Evolutionary conservation across 2,113 vertebrate species (phyloP).

Genomic region (western clawed frog (Xenopus tropicalis)): DNA sequence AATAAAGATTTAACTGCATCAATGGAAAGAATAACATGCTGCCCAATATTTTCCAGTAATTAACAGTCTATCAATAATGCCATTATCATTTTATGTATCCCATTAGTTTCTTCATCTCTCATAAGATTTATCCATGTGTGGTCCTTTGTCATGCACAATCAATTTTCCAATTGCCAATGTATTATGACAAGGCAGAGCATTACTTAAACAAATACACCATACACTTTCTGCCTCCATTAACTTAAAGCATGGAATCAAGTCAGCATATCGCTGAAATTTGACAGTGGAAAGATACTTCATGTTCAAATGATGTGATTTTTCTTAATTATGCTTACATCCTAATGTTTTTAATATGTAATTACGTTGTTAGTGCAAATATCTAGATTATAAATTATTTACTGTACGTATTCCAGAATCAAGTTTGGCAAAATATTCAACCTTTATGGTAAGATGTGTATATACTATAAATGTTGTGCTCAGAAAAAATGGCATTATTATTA

Average conservation of each 20-base stretch:
- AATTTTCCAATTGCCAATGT: constrained; percentile 3
- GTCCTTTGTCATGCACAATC: constrained; percentile 12
- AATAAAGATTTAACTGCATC: too few species aligned
- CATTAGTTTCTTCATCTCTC: neutral
- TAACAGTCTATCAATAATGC: neutral
- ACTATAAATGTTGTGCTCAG: too few species aligned
- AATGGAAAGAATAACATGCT: too few species aligned
- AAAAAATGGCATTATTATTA: too few species aligned
- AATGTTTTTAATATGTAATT: neutral
- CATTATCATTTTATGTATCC: neutral
- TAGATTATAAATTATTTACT: neutral
- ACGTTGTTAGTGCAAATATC: neutral
- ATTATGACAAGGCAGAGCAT: constrained; percentile 28
- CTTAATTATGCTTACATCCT: constrained; percentile 16
- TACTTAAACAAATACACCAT: constrained; percentile 20
- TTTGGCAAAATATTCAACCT: too few species aligned
- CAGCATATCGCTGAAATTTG: neutral
- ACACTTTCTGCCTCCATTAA: constrained; percentile 19
- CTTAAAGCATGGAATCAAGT: constrained; percentile 12
- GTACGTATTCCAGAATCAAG: neutral
- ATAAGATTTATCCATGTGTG: neutral
- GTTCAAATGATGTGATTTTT: neutral
- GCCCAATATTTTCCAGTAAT: too few species aligned
- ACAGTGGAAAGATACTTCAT: too few species aligned
- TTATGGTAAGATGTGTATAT: too few species aligned